These are phyloP conservation scores for Scaptomyza caliginosa DNA, from an alignment of 2,888 invertebrate species.

Conservation along the genomic window DNA sequence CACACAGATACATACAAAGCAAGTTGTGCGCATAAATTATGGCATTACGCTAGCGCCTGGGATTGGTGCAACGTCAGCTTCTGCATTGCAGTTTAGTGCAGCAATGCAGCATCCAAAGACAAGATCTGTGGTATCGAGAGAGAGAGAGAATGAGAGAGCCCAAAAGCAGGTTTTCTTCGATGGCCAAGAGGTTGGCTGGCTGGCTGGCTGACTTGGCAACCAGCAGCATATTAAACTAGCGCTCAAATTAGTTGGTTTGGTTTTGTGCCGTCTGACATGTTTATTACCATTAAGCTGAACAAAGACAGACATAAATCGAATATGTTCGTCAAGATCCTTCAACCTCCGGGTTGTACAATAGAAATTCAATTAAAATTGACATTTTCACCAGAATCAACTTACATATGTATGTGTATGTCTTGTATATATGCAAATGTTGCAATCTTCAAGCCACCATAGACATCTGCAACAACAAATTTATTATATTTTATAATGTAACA, in stretches of 20 bases:
- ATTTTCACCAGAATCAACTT: constrained; percentile 64
- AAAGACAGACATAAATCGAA: constrained; percentile 62
- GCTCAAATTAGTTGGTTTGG: constrained; percentile 61
- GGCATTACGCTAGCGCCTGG: constrained; percentile 79
- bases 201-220: no score
- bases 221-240: constrained; percentile 43
- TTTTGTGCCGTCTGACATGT: constrained; percentile 68
- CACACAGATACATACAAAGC: constrained; percentile 18
- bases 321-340: constrained; percentile 46
- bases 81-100: constrained; percentile 25
- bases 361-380: constrained; percentile 80
- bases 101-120: constrained; percentile 52
- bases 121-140: constrained; percentile 33
- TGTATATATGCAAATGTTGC: constrained; percentile 16
- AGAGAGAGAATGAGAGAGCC: neutral
- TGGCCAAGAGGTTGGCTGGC: no score
- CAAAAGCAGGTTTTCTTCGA: constrained; percentile 62
- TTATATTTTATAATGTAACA: constrained; percentile 74
- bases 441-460: constrained; percentile 55
- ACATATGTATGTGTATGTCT: constrained; percentile 39
- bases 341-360: constrained; percentile 42
- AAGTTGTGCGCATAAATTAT: constrained; percentile 79
- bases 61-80: constrained; percentile 74
- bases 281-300: constrained; percentile 62
- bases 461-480: constrained; percentile 53